A percentile compares a stretch with the other conserved stretches of the same genome.
Evolutionary conservation across 2,113 vertebrate species (phyloP).

Genomic region (Gasterosteus aculeatus): DNA sequence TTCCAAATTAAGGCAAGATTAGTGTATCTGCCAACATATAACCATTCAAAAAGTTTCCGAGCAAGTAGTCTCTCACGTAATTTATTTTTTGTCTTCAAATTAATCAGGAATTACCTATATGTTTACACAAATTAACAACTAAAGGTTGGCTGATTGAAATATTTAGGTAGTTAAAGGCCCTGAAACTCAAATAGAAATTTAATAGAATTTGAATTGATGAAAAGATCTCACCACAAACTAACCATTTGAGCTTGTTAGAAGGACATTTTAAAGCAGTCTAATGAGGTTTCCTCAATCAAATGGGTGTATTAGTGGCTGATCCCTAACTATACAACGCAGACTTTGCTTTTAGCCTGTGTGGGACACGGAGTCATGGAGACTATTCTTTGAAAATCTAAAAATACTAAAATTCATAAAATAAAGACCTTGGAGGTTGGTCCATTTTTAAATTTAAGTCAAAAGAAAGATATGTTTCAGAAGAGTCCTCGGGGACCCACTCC

Average conservation of each 20-base stretch:
- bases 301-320: background rate
- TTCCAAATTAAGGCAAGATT: background rate
- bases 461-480: conserved; percentile 31
- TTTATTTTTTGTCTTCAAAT: too few relatives aligned
- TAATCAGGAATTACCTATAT: background rate
- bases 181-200: background rate
- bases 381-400: conserved; percentile 11
- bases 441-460: conserved; percentile 33
- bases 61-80: background rate
- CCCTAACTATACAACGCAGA: background rate
- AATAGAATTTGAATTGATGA: background rate
- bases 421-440: conserved; percentile 19
- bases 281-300: background rate
- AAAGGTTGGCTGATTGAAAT: background rate
- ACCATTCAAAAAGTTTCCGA: background rate
- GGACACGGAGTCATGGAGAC: conserved; percentile 6
- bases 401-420: conserved; percentile 13
- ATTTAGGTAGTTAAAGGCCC: background rate
- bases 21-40: background rate
- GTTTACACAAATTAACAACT: background rate
- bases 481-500: conserved; percentile 3
- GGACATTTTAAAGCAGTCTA: background rate
- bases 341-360: conserved; percentile 2
- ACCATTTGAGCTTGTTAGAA: background rate
- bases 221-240: background rate